Percentiles rank a stretch among this genome's conserved stretches.
Conservation (phyloP, 2,888 invertebrate species). For the Drosophila villosipedis region DNA sequence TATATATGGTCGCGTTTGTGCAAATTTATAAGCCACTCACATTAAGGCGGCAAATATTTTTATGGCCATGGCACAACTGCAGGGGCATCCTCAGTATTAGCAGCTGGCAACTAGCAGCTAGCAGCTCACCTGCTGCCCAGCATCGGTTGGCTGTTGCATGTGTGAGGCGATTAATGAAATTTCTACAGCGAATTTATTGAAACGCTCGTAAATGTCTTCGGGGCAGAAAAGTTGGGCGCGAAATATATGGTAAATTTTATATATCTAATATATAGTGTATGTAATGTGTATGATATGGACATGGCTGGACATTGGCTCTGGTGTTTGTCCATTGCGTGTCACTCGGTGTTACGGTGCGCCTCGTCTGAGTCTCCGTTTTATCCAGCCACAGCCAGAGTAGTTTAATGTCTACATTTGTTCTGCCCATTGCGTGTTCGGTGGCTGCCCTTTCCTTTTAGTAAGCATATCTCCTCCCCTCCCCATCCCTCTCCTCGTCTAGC, state of each 20-base stretch:
- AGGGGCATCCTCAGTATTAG: constrained; percentile 49
- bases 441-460: constrained; percentile 67
- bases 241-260: constrained; percentile 69
- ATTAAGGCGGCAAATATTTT: constrained; percentile 80
- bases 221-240: constrained; percentile 34
- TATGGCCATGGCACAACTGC: constrained; percentile 63
- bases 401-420: constrained; percentile 82
- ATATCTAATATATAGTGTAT: constrained; percentile 50
- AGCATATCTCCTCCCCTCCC: constrained; percentile 33
- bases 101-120: not conserved
- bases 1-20: constrained; percentile 76
- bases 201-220: constrained; percentile 59
- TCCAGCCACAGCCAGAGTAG: constrained; percentile 52
- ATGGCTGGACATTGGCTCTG: constrained; percentile 41
- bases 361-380: constrained; percentile 24
- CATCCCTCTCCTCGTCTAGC: not conserved
- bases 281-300: constrained; percentile 45
- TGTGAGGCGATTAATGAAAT: constrained; percentile 73
- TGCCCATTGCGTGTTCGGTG: constrained; percentile 74
- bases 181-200: constrained; percentile 70
- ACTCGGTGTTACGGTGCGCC: constrained; percentile 60
- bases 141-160: constrained; percentile 2
- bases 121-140: constrained; percentile 48
- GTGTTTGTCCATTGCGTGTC: constrained; percentile 75
- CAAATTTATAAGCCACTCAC: constrained; percentile 79